Conservation (phyloP, 2,113 vertebrate genomes). For the Solenodon paradoxus region DNA sequence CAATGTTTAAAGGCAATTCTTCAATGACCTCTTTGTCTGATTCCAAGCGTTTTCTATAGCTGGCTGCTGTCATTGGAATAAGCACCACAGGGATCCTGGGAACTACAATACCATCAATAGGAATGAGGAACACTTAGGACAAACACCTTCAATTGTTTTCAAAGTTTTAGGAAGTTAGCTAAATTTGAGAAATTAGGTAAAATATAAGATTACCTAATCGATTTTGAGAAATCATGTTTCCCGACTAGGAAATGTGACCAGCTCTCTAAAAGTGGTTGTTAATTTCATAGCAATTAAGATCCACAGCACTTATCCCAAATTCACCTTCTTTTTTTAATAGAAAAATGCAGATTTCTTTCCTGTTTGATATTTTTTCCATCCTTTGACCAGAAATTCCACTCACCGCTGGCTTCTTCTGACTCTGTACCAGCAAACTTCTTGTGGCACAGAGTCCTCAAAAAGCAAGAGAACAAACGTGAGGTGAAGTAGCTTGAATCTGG, state of each 20-base stretch:
- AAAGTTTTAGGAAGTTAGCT: not conserved
- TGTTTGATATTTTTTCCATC: not conserved
- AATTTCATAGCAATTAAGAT: not conserved
- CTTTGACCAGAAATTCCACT: not conserved
- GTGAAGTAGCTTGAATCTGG: not conserved
- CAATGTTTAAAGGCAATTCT: not conserved
- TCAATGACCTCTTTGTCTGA: not conserved
- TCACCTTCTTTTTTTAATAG: not conserved
- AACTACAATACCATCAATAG: no score
- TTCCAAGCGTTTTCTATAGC: no score
- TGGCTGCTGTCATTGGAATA: no score
- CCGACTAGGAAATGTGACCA: not conserved
- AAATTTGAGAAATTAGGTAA: not conserved
- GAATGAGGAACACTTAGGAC: no score
- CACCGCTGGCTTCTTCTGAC: not conserved
- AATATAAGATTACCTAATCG: not conserved
- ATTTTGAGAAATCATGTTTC: not conserved
- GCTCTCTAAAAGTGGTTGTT: not conserved
- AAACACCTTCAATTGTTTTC: no score
- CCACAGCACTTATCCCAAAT: not conserved
- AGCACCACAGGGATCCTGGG: no score
- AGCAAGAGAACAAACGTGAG: not conserved
- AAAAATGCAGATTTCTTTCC: not conserved
- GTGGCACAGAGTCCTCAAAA: not conserved
- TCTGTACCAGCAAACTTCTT: not conserved